Percentiles rank a stretch among this genome's conserved stretches.
These are phyloP conservation scores for Phalera bucephala DNA, from an alignment of 2,888 invertebrate species.

Conservation along the genomic window DNA sequence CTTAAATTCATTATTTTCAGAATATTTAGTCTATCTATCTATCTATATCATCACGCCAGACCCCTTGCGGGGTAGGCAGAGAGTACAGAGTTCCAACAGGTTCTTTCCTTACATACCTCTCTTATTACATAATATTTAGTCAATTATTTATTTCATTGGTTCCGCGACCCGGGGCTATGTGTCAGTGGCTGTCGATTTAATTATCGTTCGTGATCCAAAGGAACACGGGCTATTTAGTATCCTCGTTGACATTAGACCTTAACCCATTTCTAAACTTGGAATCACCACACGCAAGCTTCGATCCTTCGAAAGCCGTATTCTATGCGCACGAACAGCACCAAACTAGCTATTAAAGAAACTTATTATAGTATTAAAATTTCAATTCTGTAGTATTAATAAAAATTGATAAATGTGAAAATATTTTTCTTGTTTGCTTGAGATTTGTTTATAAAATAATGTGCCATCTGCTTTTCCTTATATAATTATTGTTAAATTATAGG, in stretches of 20 bases:
- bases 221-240: slow-evolving; percentile 24
- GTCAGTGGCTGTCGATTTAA: slow-evolving; percentile 44
- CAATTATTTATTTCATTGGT: no score
- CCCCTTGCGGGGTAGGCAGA: no score
- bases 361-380: slow-evolving; percentile 32
- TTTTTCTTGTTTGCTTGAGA: slow-evolving; percentile 24
- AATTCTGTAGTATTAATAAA: slow-evolving; percentile 33
- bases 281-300: slow-evolving; percentile 21
- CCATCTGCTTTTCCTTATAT: slow-evolving; percentile 23
- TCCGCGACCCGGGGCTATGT: slow-evolving; percentile 61
- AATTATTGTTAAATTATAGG: slow-evolving; percentile 14
- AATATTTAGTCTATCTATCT: slow-evolving; percentile 26
- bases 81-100: no score
- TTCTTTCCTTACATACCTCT: no score
- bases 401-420: slow-evolving; percentile 21
- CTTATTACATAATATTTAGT: no score
- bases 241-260: slow-evolving; percentile 8
- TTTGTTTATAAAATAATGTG: slow-evolving; percentile 27
- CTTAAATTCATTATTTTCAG: slow-evolving; percentile 30
- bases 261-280: slow-evolving; percentile 13
- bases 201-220: slow-evolving; percentile 33
- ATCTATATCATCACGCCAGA: no score
- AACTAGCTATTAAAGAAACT: slow-evolving; percentile 28
- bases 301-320: slow-evolving; percentile 16
- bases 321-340: slow-evolving; percentile 33